A percentile compares a stretch with the other conserved stretches of the same genome.
Evolutionary conservation across 2,797 vertebrate genomes (phyloP).

Genomic region (Hylomyscus alleni): DNA sequence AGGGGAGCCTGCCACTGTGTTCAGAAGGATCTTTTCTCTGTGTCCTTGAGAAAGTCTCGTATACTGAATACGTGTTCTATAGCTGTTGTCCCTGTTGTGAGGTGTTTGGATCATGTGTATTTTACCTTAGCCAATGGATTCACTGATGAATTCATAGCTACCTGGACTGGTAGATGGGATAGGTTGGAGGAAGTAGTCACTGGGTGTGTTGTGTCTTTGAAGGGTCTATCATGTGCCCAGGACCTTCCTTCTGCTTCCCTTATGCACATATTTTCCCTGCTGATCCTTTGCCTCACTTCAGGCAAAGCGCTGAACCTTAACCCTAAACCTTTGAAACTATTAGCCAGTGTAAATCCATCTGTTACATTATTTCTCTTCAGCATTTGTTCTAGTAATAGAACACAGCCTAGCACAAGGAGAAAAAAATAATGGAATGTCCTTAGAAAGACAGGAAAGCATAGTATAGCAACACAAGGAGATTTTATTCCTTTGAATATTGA

Average conservation of each 20-base stretch:
- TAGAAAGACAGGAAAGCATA: neutral
- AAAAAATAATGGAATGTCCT: neutral
- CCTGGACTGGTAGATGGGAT: neutral
- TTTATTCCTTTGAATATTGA: neutral
- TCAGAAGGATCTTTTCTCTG: neutral
- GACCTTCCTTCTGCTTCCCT: neutral
- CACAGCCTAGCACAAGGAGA: neutral
- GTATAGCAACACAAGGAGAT: neutral
- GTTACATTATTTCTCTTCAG: neutral
- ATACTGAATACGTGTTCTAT: neutral
- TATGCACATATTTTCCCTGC: neutral
- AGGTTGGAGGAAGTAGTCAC: neutral
- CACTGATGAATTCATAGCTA: neutral
- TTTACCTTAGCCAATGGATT: neutral
- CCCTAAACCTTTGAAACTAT: neutral
- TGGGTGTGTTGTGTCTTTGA: neutral
- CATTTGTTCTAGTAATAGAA: neutral
- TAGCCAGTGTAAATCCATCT: neutral
- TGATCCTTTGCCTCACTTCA: neutral
- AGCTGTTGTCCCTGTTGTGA: neutral
- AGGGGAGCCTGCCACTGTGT: neutral
- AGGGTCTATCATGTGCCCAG: neutral
- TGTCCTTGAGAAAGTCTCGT: neutral
- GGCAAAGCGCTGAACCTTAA: neutral
- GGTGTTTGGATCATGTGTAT: neutral